Evolutionary conservation across 2,113 vertebrate genomes (phyloP), one percentile per base, ranked within the genome.

Genomic region (Naja naja): DNA sequence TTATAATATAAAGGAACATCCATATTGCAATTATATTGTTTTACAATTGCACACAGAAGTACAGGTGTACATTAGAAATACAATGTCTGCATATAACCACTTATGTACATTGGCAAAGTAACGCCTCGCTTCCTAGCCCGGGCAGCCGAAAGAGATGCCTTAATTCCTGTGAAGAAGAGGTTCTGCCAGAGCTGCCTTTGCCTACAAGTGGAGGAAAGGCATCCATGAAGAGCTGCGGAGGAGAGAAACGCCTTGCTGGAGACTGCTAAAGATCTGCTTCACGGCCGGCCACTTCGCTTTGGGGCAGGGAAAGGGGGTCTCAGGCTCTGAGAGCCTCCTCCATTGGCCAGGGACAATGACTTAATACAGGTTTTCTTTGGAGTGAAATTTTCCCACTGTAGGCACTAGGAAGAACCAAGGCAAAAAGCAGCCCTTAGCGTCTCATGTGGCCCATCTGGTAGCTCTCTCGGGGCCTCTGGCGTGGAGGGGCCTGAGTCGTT

Each of bases 331-430:
- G 95, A 95, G 96, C 96, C 96, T 95, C 96, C 96, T 92, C 97
- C 34, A 20, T 10, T 39, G 95, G 97, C 93, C 92, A 96, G 97
- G 97, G 98, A 98, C 97, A 97, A 97, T 97, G 98, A 98, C 97
- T 97, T 98, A 96, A 94, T 60, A 53, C 97, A 98, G 98, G 98
- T 98, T 98, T 98, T 99, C 99, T 99, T 99, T 99, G 98, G 99
- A 99, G 98, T 98, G 98, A 98, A 98, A 97, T 98, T 98, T 98
- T 99, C 98, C 98, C 98, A 97, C 97, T 98, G 98, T 99, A 99
- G 99, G 99, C 99, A 99, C 99, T 98, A 98, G 97, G 97, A 98
- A 98, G 98, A 98, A 98, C 98, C 98, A 98, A 98, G 98, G 98
- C 98, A 98, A 98, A 97, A 97, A 97, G 97, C 97, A 97, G 98